Evolutionary conservation across 1,140 invertebrate genomes (phyloP).

Genomic region (Archivesica marissinica): DNA sequence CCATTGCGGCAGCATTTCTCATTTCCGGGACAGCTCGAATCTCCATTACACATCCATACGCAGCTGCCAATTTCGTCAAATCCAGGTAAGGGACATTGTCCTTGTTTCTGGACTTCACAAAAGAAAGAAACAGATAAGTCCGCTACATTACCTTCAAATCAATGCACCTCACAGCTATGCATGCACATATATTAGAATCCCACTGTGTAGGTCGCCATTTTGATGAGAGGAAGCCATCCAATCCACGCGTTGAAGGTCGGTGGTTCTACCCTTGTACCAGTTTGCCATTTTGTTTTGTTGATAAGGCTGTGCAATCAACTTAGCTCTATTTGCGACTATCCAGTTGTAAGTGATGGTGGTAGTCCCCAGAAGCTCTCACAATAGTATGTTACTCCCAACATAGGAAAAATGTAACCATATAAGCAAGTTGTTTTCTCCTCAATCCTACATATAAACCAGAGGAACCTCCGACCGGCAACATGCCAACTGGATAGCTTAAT

Average conservation of each 20-base stretch:
- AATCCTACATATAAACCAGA: too few relatives aligned
- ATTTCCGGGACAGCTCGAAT: neutral
- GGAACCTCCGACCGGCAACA: too few relatives aligned
- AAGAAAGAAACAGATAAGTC: neutral
- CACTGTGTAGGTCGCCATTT: neutral
- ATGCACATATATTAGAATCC: neutral
- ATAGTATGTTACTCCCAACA: too few relatives aligned
- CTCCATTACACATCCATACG: neutral
- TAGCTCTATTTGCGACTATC: too few relatives aligned
- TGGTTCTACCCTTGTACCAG: too few relatives aligned
- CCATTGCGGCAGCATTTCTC: conserved; percentile 16
- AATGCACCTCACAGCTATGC: neutral
- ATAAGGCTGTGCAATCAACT: too few relatives aligned
- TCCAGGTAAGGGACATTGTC: neutral
- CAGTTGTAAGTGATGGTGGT: too few relatives aligned
- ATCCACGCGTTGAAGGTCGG: too few relatives aligned
- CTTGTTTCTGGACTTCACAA: neutral
- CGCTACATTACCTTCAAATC: neutral
- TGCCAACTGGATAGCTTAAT: too few relatives aligned
- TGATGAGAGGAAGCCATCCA: neutral
- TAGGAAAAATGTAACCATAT: too few relatives aligned
- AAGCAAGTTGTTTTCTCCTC: too few relatives aligned
- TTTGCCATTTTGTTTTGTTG: neutral
- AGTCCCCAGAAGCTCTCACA: too few relatives aligned
- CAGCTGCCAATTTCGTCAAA: neutral